Conservation (phyloP, 2,888 invertebrate species). For the Epirrita christyi region DNA sequence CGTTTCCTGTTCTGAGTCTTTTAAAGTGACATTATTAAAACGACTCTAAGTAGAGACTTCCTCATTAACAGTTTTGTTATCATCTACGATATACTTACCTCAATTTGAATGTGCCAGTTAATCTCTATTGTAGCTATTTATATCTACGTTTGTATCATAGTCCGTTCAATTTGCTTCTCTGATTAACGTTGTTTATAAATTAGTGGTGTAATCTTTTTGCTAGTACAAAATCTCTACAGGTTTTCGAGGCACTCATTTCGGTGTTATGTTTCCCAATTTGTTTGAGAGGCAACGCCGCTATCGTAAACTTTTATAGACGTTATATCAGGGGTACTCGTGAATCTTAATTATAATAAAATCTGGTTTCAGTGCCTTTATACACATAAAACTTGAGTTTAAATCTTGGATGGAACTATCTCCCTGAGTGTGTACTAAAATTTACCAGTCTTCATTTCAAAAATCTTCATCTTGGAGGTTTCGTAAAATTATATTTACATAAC, state of each 20-base stretch:
- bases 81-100: constrained; percentile 69
- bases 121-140: constrained; percentile 64
- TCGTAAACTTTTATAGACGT: constrained; percentile 46
- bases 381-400: constrained; percentile 45
- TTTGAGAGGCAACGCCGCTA: constrained; percentile 40
- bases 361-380: constrained; percentile 43
- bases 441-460: constrained; percentile 28
- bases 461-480: constrained; percentile 28
- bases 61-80: constrained; percentile 79
- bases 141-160: constrained; percentile 41
- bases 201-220: constrained; percentile 28
- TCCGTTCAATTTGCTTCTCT: constrained; percentile 32
- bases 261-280: constrained; percentile 45
- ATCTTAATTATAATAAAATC: constrained; percentile 48
- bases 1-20: constrained; percentile 73
- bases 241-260: constrained; percentile 38
- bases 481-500: constrained; percentile 33
- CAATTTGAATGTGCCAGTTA: constrained; percentile 66
- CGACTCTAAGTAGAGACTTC: constrained; percentile 78
- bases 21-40: constrained; percentile 79
- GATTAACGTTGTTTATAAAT: constrained; percentile 32
- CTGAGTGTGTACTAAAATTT: constrained; percentile 39
- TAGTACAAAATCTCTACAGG: constrained; percentile 38
- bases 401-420: constrained; percentile 40
- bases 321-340: constrained; percentile 45